Percentiles rank a stretch among this genome's conserved stretches.
Conservation (phyloP, 2,888 invertebrate genomes). For the Vannuccia rotundouncinata region DNA sequence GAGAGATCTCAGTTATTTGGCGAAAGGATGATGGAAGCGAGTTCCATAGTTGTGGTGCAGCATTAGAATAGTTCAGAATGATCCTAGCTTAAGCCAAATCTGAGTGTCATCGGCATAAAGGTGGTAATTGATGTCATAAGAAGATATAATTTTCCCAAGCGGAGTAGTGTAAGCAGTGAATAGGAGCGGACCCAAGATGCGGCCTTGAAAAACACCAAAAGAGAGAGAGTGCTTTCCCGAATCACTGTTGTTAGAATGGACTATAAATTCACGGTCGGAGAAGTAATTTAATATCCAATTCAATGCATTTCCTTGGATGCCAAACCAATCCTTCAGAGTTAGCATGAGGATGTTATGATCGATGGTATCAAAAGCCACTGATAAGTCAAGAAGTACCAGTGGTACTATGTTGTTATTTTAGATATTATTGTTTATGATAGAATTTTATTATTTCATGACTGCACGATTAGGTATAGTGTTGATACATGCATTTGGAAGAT, state of each 20-base stretch:
- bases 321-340: background rate
- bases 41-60: slow-evolving; percentile 26
- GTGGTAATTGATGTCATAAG: background rate
- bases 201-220: background rate
- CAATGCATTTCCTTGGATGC: background rate
- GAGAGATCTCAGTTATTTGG: slow-evolving; percentile 26
- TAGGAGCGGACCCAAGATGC: background rate
- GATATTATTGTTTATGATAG: no score
- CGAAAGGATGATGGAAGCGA: slow-evolving; percentile 21
- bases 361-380: slow-evolving; percentile 26
- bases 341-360: background rate
- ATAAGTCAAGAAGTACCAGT: background rate
- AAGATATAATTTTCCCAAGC: background rate
- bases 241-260: background rate
- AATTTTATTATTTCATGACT: no score
- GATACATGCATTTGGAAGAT: no score
- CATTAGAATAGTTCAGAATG: background rate
- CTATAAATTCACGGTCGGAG: background rate
- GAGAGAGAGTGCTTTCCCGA: background rate
- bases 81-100: background rate
- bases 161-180: background rate
- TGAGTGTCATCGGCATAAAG: background rate
- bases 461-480: no score
- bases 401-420: no score
- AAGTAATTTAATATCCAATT: background rate